Evolutionary conservation across 2,797 vertebrate genomes (phyloP), one percentile per base, ranked within the genome.

Genomic region (Cephalopachus bancanus): DNA sequence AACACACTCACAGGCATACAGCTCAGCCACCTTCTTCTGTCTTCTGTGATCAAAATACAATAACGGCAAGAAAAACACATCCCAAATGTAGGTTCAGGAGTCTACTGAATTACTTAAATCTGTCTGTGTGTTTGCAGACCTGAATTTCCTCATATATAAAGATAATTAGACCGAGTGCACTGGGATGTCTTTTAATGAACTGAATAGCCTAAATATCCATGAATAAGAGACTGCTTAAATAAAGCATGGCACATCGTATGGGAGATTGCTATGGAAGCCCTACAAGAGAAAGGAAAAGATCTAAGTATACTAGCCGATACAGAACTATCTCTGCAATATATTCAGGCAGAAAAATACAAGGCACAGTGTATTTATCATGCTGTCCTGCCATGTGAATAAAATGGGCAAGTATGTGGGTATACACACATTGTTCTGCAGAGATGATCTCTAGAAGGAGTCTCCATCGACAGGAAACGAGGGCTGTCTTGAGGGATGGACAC

Each of bases 1-100:
- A 96, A 93, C 95, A 97, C 96, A 93, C 79, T 83, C 94, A 55
- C 78, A 93, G 89, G 74, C 94, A 96, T 89, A 90, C 89, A 92
- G 96, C 92, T 85, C 65, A 89, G 67, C 90, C 97, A 95, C 95
- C 94, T 94, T 97, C 96, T 94, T 75, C 95, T 96, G 94, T 94
- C 96, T 94, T 65, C 90, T 96, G 74, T 75, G 78, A 97, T 94
- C 92, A 96, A 97, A 97, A 96, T 95, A 96, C 16, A 15, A 69
- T 94, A 94, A 93, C 59, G 88, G 55, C 84, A 86, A 83, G 93
- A 94, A 93, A 95, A 97, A 92, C 94, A 97, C 91, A 94, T 19
- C 89, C 89, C 83, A 93, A 72, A 53, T 85, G 97, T 95, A 92
- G 92, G 78, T 60, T 92, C n/a, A 1, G 96, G 93, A 89, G 76